A percentile compares a stretch with the other conserved stretches of the same genome.
phyloP scores from a whole-genome alignment of 2,797 vertebrate species.

The Erpetoichthys calabaricus region DNA sequence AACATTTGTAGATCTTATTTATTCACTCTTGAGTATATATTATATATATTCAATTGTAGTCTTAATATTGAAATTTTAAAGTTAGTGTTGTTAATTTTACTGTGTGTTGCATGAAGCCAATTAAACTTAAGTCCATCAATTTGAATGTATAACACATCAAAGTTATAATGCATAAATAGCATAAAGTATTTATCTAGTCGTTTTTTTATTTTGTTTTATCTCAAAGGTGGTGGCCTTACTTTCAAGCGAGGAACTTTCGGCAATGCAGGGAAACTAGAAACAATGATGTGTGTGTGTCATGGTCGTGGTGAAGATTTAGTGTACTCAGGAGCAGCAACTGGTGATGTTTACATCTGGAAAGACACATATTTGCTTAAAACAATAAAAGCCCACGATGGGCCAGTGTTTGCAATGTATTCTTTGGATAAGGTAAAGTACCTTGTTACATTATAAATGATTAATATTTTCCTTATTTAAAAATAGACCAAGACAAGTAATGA shows the following conservation, averaged over 20 bases:
- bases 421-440: slow-evolving; percentile 70
- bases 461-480: too few species aligned
- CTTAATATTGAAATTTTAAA: too few species aligned
- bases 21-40: too few species aligned
- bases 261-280: slow-evolving; percentile 69
- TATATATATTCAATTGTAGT: too few species aligned
- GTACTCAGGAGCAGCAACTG: slow-evolving; percentile 82
- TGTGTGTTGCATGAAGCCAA: too few species aligned
- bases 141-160: not conserved
- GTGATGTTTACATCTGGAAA: slow-evolving; percentile 93
- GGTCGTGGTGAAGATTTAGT: slow-evolving; percentile 77
- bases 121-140: too few species aligned
- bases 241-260: slow-evolving; percentile 78
- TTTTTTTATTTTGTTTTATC: not conserved
- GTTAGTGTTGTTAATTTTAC: too few species aligned
- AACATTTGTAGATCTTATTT: too few species aligned
- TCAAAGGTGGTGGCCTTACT: slow-evolving; percentile 75
- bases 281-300: slow-evolving; percentile 87
- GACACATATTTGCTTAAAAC: slow-evolving; percentile 75
- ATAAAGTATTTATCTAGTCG: not conserved
- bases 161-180: not conserved
- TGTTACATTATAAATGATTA: not conserved
- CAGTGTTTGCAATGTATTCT: slow-evolving; percentile 89
- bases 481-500: too few species aligned
- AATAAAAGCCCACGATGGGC: slow-evolving; percentile 86